Base-by-base conservation (phyloP, 2,113 vertebrate genomes). In the Rafetus swinhoei region DNA sequence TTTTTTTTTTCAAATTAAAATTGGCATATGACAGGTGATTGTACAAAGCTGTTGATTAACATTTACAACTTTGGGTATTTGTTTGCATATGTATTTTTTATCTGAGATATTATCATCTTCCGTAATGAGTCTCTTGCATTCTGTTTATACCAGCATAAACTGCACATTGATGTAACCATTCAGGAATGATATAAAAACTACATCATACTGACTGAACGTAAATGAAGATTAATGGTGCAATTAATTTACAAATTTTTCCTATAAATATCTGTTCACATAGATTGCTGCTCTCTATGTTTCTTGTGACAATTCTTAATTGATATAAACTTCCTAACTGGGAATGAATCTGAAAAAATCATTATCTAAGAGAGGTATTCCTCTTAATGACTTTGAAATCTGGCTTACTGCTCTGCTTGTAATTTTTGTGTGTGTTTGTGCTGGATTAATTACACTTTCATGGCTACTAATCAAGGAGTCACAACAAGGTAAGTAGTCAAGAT, bases 361-460 rank as follows among this genome's bases (percentile, higher is more conserved):
- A 19, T n/a, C 91, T 83, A 72, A 85, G 21, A 97, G 81, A 84
- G 9, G 27, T 6, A 7, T 4, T 87, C 35, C 74, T 85, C 52
- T 98, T 69, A 97, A 56, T 83, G 82, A 1, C 72, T 96, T 95
- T 32, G 98, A 98, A 96, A 39, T 96, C 81, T 84, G 93, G 8
- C 94, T 98, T 86, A 85, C 82, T 25, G 88, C 72, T 89, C 96
- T 98, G 18, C 65, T 97, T 74, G 39, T 29, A 32, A 11, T 95
- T 39, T 83, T 97, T 77, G 2, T 97, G 8, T 92, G 96, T 45
- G 5, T 97, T 79, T 97, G 39, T 92, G 87, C 87, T 90, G 98
- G 97, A 82, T 85, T 98, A 91, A 85, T 98, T 82, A 95, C 60
- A 29, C 50, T 98, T 65, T 94, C 97, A n/a, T 98, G 98, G 98